Evolutionary conservation across 2,113 vertebrate species (phyloP), one percentile per base, ranked within the genome.

Genomic region (Reinhardtius hippoglossoides): DNA sequence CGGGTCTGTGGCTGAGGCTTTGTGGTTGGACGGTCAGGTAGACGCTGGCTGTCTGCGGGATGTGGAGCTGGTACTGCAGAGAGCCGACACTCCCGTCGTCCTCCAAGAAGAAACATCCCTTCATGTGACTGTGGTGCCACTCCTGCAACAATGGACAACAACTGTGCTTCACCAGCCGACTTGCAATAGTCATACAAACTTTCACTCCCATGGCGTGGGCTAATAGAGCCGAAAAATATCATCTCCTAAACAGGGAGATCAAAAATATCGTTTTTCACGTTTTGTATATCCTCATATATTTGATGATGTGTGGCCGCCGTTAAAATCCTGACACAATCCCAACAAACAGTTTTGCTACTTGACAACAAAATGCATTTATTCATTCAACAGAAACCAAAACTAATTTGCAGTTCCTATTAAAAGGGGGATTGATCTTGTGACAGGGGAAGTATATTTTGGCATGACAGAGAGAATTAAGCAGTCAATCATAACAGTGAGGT

Each of bases 61-160:
- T 55, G 14, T 96, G 91, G 85, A 98, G 82, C 63, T 87, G 93
- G 89, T 97, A 98, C 78, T 96, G 96, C 82, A 98, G 95, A 67
- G 95, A 95, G 75, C 94, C 54, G 40, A 97, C 94, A 59, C 92
- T 95, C 23, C 96, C 94, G 59, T 95, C 92, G 0, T 97, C 95
- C 80, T 98, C 96, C 68, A 98, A 72, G 89, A 96, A 97, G 90
- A 99, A 98, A 82, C 97, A 97, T 66, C 97, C 97, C 83, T 91
- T 97, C 78, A 95, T 88, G 0, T 76, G 92, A 35, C 84, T 87
- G 52, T 90, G 82, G 0, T 94, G 95, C 97, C 96, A 98, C 3
- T 96, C 95, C 97, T 98, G 87, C 37, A 92, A 92, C 0, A 37
- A 81, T 54, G 27, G 4, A 70, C 75, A 71, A 85, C 4, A 67